Base-by-base conservation (phyloP, 2,113 vertebrate species). In the Apeltes quadracus region DNA sequence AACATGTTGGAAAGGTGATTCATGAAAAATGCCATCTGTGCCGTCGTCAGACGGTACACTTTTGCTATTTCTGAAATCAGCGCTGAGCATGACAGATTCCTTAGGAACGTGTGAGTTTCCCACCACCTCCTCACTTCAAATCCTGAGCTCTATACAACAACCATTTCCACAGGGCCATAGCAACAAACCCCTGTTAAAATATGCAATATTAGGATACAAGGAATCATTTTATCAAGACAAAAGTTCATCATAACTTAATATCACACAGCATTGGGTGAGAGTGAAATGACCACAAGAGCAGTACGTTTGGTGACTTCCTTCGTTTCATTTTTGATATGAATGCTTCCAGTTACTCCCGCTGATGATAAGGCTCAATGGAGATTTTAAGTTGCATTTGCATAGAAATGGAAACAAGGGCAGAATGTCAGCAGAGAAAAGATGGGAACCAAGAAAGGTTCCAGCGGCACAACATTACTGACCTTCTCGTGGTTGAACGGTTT, bases 1-100 rank as follows among this genome's bases (percentile, higher is more conserved):
- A 84, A 83, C 78, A 86, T 82, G 72, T 38, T 84, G 59, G 61
- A 81, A 81, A 90, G 86, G 89, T 89, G 85, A 88, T 87, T 89
- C 80, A 82, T 72, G 62, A 72, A 76, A 75, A 88, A 69, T 23
- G 80, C 78, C 85, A 89, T 89, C 84, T 90, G 89, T 71, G 74
- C 36, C 72, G 82, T 59, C 81, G 79, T 84, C 77, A 84, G 83
- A 74, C 43, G 6, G 57, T 69, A 69, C 54, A 77, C 79, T 72
- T 72, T 22, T 79, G 57, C 74, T 87, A 77, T 85, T 90, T 87
- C 62, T 86, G 84, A 86, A 73, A 70, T 76, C 11, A 22, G 75
- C 18, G 43, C 63, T 53, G 57, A 83, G 64, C 69, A 83, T 81
- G 69, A 77, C 77, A 70, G 83, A 70, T 83, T 87, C 72, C 66